These are phyloP conservation scores for Ophiodon elongatus DNA, from an alignment of 2,113 vertebrate species.

Conservation along the genomic window DNA sequence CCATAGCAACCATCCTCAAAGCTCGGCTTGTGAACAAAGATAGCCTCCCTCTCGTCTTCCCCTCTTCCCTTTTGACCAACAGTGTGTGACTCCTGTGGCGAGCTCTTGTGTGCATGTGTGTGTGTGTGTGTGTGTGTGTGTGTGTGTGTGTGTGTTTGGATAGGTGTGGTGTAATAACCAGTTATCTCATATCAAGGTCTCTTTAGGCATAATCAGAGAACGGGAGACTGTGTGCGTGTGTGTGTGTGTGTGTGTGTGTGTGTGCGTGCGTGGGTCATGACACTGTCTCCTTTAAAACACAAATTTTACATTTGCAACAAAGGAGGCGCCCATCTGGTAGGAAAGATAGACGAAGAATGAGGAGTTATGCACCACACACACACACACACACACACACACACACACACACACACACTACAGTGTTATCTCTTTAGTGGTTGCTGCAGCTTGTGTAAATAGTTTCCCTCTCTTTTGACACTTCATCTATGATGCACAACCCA, in stretches of 20 bases:
- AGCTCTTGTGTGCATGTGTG: slow-evolving; percentile 7
- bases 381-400: neutral
- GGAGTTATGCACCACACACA: too few species aligned
- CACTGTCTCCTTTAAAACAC: too few species aligned
- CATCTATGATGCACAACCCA: neutral
- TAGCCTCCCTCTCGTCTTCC: slow-evolving; percentile 43
- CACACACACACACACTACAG: neutral
- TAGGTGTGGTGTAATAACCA: too few species aligned
- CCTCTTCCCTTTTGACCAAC: slow-evolving; percentile 5
- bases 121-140: slow-evolving; percentile 5
- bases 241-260: too few species aligned
- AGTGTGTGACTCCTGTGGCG: slow-evolving; percentile 18
- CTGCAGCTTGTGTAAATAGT: neutral
- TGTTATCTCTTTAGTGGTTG: neutral
- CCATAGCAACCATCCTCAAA: slow-evolving; percentile 79
- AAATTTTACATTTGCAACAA: too few species aligned
- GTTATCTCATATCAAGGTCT: too few species aligned
- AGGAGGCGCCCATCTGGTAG: too few species aligned
- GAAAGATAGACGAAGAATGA: too few species aligned
- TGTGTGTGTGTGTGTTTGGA: neutral
- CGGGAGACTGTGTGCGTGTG: too few species aligned
- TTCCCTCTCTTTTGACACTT: neutral
- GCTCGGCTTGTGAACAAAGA: slow-evolving; percentile 77
- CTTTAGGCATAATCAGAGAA: too few species aligned
- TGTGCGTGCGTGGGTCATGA: too few species aligned